These are phyloP conservation scores for Xiphophorus maculatus DNA, from an alignment of 2,113 vertebrate species.

Conservation along the genomic window DNA sequence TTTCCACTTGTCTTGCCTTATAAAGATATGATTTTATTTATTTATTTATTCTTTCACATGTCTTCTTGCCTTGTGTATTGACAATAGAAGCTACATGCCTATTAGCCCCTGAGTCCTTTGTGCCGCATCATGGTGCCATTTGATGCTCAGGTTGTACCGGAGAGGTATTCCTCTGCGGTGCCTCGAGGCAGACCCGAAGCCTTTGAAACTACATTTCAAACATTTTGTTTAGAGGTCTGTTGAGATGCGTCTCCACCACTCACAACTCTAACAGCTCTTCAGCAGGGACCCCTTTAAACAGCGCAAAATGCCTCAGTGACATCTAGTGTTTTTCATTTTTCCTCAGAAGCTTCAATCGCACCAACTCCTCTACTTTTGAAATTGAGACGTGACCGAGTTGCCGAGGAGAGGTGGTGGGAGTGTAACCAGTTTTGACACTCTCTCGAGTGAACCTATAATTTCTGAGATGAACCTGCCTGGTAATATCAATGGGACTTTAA, in stretches of 20 bases:
- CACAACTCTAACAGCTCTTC: slow-evolving; percentile 26
- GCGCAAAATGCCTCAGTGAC: slow-evolving; percentile 48
- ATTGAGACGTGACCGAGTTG: slow-evolving; percentile 16
- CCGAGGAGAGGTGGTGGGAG: slow-evolving; percentile 13
- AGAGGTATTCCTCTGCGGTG: slow-evolving; percentile 47
- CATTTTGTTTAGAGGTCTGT: slow-evolving; percentile 63
- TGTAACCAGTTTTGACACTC: not conserved
- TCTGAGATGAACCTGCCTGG: slow-evolving; percentile 13
- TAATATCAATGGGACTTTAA: slow-evolving; percentile 23
- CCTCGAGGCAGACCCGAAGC: slow-evolving; percentile 51
- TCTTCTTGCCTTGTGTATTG: slow-evolving; percentile 21
- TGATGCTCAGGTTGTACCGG: slow-evolving; percentile 41
- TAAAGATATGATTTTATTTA: not conserved
- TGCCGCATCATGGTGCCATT: slow-evolving; percentile 20
- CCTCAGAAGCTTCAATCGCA: slow-evolving; percentile 31
- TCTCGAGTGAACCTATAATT: slow-evolving; percentile 25
- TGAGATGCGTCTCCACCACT: slow-evolving; percentile 48
- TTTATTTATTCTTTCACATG: not conserved
- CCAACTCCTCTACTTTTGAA: slow-evolving; percentile 20
- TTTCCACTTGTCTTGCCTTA: not conserved
- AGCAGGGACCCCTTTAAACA: slow-evolving; percentile 38
- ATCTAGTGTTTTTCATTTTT: slow-evolving; percentile 30
- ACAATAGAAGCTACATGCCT: slow-evolving; percentile 28
- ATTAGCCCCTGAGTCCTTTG: slow-evolving; percentile 53
- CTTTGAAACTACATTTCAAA: slow-evolving; percentile 66